Conservation (phyloP, 2,113 vertebrate species). For the Microtus pennsylvanicus region DNA sequence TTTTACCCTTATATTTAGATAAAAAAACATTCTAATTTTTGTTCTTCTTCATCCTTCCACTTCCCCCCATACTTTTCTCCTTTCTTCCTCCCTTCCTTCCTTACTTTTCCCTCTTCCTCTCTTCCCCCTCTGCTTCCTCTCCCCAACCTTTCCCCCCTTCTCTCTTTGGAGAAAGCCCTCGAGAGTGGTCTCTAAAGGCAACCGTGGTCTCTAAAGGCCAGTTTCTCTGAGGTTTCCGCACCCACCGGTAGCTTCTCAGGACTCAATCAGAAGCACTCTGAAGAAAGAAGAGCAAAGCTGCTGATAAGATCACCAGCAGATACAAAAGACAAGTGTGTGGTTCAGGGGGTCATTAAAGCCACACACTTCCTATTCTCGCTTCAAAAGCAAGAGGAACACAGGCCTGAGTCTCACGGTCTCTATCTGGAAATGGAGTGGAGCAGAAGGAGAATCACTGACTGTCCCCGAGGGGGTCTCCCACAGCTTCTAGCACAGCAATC, state of each 20-base stretch:
- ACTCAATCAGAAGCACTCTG: background rate
- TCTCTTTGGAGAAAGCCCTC: background rate
- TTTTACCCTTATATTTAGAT: constrained; percentile 1
- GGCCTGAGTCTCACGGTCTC: background rate
- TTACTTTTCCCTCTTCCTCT: background rate
- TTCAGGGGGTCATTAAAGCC: background rate
- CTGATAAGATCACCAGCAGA: background rate
- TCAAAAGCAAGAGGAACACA: background rate
- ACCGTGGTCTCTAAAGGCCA: background rate
- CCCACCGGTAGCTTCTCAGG: background rate
- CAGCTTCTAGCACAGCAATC: background rate
- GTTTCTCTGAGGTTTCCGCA: background rate
- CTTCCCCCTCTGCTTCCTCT: background rate
- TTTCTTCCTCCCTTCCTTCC: background rate
- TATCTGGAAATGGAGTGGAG: background rate
- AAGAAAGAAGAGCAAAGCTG: background rate
- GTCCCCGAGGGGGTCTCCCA: background rate
- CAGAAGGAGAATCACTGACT: background rate
- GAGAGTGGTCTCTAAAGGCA: background rate
- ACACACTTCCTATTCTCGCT: background rate
- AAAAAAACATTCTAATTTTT: background rate
- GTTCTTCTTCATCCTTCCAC: background rate
- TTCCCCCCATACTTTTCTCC: background rate
- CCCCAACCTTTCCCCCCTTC: background rate
- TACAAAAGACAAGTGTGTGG: background rate